Evolutionary conservation across 2,888 invertebrate genomes (phyloP).

Genomic region (Agrochola litura): DNA sequence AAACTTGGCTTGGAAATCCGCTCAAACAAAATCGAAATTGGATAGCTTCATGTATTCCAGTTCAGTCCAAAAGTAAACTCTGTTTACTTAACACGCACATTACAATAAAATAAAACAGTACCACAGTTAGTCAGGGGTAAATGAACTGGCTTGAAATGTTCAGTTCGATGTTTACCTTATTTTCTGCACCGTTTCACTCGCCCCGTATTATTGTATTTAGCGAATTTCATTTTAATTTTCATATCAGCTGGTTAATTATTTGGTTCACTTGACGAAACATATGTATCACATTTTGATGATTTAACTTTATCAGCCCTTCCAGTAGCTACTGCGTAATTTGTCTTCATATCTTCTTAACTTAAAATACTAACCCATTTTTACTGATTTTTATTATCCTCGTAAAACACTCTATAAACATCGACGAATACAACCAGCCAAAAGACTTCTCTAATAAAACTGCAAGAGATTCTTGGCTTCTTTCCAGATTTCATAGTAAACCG

Average conservation of each 20-base stretch:
- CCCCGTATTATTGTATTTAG: conserved; percentile 36
- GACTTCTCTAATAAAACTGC: conserved; percentile 44
- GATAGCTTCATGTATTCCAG: conserved; percentile 5
- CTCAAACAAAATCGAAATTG: conserved; percentile 2
- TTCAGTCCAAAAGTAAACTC: conserved; percentile 47
- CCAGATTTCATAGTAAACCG: conserved; percentile 47
- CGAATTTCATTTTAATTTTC: conserved; percentile 29
- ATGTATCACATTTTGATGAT: not conserved
- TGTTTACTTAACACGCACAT: conserved; percentile 45
- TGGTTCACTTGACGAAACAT: not conserved
- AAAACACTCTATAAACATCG: not conserved
- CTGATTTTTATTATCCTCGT: too few species aligned
- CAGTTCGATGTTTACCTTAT: conserved; percentile 54
- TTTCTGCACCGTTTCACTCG: conserved; percentile 56
- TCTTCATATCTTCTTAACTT: not conserved
- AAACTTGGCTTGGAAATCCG: not conserved
- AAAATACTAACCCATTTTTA: not conserved
- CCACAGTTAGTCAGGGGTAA: conserved; percentile 67
- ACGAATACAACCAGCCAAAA: conserved; percentile 27
- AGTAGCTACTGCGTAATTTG: not conserved
- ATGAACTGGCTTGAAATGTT: conserved; percentile 58
- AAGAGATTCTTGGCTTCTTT: conserved; percentile 45
- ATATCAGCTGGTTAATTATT: conserved; percentile 12
- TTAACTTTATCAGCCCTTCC: not conserved
- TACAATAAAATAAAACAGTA: conserved; percentile 53